Evolutionary conservation across 2,888 invertebrate genomes (phyloP).

Genomic region (Caenorhabditis sp.): DNA sequence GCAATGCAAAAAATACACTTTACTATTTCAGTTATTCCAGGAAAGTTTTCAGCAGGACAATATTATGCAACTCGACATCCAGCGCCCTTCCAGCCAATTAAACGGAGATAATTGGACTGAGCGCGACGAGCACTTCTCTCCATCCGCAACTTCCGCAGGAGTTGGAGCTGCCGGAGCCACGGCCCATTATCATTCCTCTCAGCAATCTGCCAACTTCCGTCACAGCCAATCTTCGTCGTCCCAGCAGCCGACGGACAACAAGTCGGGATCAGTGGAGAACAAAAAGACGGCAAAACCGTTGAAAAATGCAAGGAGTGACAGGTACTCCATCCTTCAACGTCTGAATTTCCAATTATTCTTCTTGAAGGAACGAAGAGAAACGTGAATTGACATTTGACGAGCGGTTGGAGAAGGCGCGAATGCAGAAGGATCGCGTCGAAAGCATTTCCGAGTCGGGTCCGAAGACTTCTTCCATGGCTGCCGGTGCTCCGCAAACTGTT

Average conservation of each 20-base stretch:
- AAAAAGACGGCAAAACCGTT: slow-evolving; percentile 20
- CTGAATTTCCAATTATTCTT: background rate
- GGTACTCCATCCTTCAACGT: slow-evolving; percentile 10
- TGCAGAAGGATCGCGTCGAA: slow-evolving; percentile 63
- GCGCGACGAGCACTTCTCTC: slow-evolving; percentile 37
- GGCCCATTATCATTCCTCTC: too few species aligned
- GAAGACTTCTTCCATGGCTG: background rate
- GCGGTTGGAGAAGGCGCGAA: slow-evolving; percentile 61
- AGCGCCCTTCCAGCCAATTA: slow-evolving; percentile 23
- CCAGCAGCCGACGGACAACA: background rate
- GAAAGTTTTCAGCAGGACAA: slow-evolving; percentile 33
- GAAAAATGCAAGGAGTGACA: slow-evolving; percentile 37
- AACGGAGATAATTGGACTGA: slow-evolving; percentile 46
- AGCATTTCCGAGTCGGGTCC: too few species aligned
- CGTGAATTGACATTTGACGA: slow-evolving; percentile 69
- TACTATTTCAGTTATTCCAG: too few species aligned
- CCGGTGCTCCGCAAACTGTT: background rate
- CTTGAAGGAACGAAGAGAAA: slow-evolving; percentile 42
- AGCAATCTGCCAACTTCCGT: background rate
- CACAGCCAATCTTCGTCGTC: background rate
- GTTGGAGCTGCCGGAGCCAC: background rate
- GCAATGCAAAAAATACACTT: too few species aligned
- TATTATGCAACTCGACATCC: slow-evolving; percentile 29
- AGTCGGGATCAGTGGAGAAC: slow-evolving; percentile 8
- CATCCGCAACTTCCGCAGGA: slow-evolving; percentile 20